phyloP scores from a whole-genome alignment of 2,888 invertebrate species.

The Baccha elongata region DNA sequence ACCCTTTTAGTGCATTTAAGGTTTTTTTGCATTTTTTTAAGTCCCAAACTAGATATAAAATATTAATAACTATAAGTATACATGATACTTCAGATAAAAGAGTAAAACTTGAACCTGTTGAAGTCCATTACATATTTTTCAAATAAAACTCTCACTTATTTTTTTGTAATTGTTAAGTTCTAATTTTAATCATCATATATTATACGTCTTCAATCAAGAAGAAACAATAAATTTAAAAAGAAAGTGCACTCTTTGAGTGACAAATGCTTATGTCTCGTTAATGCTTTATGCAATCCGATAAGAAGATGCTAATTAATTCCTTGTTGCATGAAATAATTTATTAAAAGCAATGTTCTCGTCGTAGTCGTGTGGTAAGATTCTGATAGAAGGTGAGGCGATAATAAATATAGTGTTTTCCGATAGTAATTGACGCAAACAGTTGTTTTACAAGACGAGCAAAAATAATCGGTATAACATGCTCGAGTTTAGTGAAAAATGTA shows the following conservation, averaged over 20 bases:
- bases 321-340: conserved; percentile 16
- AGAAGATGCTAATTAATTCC: conserved; percentile 57
- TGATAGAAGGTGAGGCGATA: conserved; percentile 10
- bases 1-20: too few relatives aligned
- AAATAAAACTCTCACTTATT: background rate
- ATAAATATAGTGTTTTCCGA: conserved; percentile 37
- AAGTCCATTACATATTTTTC: too few relatives aligned
- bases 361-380: background rate
- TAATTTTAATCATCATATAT: conserved; percentile 54
- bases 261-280: conserved; percentile 5
- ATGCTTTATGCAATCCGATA: conserved; percentile 40
- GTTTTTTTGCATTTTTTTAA: too few relatives aligned
- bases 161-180: conserved; percentile 7
- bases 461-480: conserved; percentile 73
- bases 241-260: conserved; percentile 28
- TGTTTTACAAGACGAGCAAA: conserved; percentile 2
- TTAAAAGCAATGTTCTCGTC: conserved; percentile 1
- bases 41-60: too few relatives aligned
- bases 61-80: too few relatives aligned
- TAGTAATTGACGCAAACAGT: conserved; percentile 52
- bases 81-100: too few relatives aligned
- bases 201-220: conserved; percentile 44
- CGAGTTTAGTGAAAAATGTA: conserved; percentile 78
- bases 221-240: conserved; percentile 18
- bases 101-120: too few relatives aligned